These are phyloP conservation scores for Malurus melanocephalus DNA, from an alignment of 2,113 vertebrate species.

Conservation along the genomic window DNA sequence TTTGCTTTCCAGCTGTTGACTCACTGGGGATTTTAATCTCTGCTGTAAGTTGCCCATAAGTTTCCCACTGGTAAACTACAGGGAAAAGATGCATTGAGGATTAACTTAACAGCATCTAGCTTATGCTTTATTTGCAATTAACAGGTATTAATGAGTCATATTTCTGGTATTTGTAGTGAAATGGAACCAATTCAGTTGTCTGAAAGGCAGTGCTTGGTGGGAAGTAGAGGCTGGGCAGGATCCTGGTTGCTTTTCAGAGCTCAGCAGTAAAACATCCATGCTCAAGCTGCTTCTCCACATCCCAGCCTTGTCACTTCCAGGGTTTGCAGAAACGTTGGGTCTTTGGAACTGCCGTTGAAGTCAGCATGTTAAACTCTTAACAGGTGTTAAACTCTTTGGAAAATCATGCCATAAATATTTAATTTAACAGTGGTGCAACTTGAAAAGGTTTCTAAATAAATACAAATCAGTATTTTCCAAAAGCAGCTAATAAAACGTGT, in stretches of 20 bases:
- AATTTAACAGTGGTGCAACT: constrained; percentile 57
- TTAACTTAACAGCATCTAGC: background rate
- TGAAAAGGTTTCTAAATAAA: constrained; percentile 60
- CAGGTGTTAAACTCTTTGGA: constrained; percentile 46
- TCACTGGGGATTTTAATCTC: background rate
- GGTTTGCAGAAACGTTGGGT: background rate
- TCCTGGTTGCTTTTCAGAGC: background rate
- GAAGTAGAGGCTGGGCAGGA: background rate
- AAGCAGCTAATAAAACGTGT: constrained; percentile 61
- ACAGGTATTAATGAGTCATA: background rate
- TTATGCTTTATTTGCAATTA: background rate
- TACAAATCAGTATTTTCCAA: constrained; percentile 63
- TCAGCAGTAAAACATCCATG: background rate
- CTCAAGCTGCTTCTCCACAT: background rate
- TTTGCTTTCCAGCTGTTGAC: background rate
- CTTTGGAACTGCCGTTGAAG: background rate
- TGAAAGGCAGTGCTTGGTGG: background rate
- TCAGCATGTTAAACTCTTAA: background rate
- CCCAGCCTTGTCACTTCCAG: background rate
- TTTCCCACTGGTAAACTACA: background rate
- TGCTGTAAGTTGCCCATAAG: fast-evolving
- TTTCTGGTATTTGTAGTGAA: background rate
- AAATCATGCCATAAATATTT: constrained; percentile 62
- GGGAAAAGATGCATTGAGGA: background rate
- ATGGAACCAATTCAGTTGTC: background rate